A percentile compares a stretch with the other conserved stretches of the same genome.
Conservation (phyloP, 1,140 invertebrate genomes). For the Pseudomyrmex sp. region DNA sequence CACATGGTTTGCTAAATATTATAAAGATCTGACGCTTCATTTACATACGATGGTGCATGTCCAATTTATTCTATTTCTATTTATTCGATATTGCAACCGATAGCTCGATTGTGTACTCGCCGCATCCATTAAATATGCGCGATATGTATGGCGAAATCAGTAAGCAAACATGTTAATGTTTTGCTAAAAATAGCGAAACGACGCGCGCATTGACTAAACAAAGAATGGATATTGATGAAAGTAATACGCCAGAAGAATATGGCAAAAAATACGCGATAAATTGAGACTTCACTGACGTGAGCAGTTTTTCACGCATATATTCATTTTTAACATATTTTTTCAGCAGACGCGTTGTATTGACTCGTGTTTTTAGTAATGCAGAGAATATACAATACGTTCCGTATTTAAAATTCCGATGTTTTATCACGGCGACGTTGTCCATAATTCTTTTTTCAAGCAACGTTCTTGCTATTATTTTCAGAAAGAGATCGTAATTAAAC, state of each 20-base stretch:
- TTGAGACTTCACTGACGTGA: background rate
- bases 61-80: background rate
- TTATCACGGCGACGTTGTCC: constrained; percentile 9
- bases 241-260: constrained; percentile 18
- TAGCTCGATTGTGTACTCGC: background rate
- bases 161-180: constrained; percentile 33
- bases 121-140: constrained; percentile 11
- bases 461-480: background rate
- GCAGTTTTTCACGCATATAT: constrained; percentile 9
- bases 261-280: constrained; percentile 6
- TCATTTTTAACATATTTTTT: constrained; percentile 28
- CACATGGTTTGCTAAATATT: constrained; percentile 9
- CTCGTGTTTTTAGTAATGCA: background rate
- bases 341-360: background rate
- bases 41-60: background rate
- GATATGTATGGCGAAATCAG: background rate
- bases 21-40: background rate
- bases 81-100: constrained; percentile 15
- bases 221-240: constrained; percentile 14
- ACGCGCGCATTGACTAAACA: background rate
- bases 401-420: constrained; percentile 28
- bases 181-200: background rate
- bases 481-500: background rate
- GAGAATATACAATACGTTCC: constrained; percentile 10
- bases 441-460: background rate